Evolutionary conservation across 2,113 vertebrate genomes (phyloP).

Genomic region (Anser cygnoides): DNA sequence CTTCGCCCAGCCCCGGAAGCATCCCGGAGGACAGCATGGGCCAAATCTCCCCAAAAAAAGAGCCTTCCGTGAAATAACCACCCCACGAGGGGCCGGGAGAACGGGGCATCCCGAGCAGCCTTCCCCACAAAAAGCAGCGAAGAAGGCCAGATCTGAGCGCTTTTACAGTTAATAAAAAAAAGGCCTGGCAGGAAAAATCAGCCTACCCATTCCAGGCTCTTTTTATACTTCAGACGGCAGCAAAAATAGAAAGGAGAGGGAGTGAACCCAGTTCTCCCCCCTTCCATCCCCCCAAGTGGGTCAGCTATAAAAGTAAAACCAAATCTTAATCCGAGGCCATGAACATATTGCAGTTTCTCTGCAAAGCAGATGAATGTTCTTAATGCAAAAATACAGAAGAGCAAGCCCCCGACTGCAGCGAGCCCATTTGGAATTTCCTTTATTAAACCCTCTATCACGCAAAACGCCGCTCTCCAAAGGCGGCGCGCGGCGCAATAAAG

Average conservation of each 20-base stretch:
- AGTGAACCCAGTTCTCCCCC: constrained; percentile 64
- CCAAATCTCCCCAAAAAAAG: background rate
- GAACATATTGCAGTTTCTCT: constrained; percentile 70
- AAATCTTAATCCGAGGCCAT: constrained; percentile 72
- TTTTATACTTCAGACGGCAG: constrained; percentile 65
- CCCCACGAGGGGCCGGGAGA: background rate
- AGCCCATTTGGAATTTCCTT: constrained; percentile 73
- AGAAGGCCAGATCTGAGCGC: constrained; percentile 58
- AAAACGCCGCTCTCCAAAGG: constrained; percentile 71
- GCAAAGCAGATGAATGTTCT: constrained; percentile 70
- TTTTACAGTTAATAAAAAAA: constrained; percentile 62
- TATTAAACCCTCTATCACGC: constrained; percentile 71
- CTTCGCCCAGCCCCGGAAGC: background rate
- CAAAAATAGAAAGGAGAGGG: constrained; percentile 66
- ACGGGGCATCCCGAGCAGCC: background rate
- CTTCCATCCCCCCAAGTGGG: constrained; percentile 67
- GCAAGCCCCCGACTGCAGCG: constrained; percentile 65
- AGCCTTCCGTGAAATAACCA: background rate
- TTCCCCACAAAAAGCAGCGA: constrained; percentile 1
- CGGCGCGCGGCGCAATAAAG: constrained; percentile 65
- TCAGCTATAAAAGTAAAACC: constrained; percentile 71
- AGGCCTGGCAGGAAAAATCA: constrained; percentile 63
- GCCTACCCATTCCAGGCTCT: constrained; percentile 57
- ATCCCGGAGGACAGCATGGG: background rate
- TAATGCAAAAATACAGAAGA: constrained; percentile 71